phyloP scores from a whole-genome alignment of 2,888 invertebrate genomes.

The Formica aserva region DNA sequence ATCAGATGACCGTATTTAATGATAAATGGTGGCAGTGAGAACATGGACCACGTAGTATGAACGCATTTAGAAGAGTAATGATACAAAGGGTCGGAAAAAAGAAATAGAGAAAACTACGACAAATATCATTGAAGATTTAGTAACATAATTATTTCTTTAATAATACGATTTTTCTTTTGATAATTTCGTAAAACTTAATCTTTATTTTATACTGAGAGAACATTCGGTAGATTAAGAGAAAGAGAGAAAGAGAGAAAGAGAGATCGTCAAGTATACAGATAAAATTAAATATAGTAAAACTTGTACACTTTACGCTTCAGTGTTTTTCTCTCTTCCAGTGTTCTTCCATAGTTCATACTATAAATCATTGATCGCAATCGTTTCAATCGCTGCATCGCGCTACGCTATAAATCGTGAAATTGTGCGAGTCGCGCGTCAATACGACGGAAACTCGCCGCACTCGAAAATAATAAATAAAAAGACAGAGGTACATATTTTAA shows the following conservation, averaged over 20 bases:
- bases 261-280: neutral
- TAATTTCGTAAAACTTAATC: neutral
- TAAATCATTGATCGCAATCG: constrained; percentile 33
- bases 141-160: neutral
- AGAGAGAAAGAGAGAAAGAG: too few relatives aligned
- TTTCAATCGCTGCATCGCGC: constrained; percentile 5
- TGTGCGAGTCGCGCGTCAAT: neutral
- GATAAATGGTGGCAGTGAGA: constrained; percentile 12
- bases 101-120: neutral
- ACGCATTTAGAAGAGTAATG: neutral
- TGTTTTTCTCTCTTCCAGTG: neutral
- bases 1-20: constrained; percentile 9
- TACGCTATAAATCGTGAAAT: constrained; percentile 25
- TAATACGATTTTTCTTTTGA: neutral
- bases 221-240: neutral
- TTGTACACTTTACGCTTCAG: neutral
- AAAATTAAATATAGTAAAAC: neutral
- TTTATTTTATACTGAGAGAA: neutral
- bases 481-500: constrained; percentile 28
- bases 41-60: neutral
- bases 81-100: neutral
- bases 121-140: constrained; percentile 5
- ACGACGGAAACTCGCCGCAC: constrained; percentile 14
- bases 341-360: neutral
- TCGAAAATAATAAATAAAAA: constrained; percentile 31